Conservation (phyloP, 2,888 invertebrate species). For the Drosophila meridionalis region DNA sequence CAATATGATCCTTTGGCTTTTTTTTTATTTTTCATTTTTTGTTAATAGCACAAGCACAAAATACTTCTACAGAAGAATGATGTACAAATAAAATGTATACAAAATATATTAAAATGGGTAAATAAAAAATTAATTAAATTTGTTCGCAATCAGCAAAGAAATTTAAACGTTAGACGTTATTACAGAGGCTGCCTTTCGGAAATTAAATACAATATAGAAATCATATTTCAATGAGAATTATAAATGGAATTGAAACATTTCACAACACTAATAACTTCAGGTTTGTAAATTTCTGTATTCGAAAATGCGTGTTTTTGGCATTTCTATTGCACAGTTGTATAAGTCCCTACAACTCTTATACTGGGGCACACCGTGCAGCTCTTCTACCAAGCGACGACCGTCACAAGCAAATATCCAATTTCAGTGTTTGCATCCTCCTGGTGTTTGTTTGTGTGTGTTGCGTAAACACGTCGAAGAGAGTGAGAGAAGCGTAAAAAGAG, state of each 20-base stretch:
- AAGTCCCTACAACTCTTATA: conserved; percentile 20
- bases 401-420: conserved; percentile 88
- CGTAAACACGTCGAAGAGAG: conserved; percentile 21
- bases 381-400: conserved; percentile 87
- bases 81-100: conserved; percentile 70
- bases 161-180: conserved; percentile 48
- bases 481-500: conserved; percentile 66
- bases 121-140: conserved; percentile 33
- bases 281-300: conserved; percentile 30
- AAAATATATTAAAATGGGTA: conserved; percentile 61
- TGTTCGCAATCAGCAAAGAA: conserved; percentile 16
- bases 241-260: conserved; percentile 43
- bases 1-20: conserved; percentile 29
- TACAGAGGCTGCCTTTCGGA: conserved; percentile 24
- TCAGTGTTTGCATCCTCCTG: conserved; percentile 89
- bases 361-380: conserved; percentile 5
- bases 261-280: conserved; percentile 53
- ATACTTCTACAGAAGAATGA: conserved; percentile 44
- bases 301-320: conserved; percentile 60
- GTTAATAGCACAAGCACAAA: conserved; percentile 70
- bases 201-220: neutral
- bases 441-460: conserved; percentile 69
- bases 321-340: conserved; percentile 62
- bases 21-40: conserved; percentile 62
- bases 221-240: conserved; percentile 11